These are phyloP conservation scores for Drosophila repletoides DNA, from an alignment of 1,140 invertebrate genomes.

Conservation along the genomic window DNA sequence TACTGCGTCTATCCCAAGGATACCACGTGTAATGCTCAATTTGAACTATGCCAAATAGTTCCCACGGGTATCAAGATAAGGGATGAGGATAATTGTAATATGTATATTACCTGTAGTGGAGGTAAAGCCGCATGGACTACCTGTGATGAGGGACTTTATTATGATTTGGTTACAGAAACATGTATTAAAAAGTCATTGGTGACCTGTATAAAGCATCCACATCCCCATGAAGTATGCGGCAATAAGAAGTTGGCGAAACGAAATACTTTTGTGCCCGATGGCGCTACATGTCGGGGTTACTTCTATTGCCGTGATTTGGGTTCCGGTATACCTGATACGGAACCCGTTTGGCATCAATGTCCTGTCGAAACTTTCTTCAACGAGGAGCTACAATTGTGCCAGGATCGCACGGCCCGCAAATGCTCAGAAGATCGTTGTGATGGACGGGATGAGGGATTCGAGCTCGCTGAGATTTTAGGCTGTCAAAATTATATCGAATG, in stretches of 20 bases:
- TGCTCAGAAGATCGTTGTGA: conserved; percentile 68
- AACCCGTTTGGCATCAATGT: conserved; percentile 46
- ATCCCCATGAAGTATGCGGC: conserved; percentile 56
- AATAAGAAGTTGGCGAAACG: conserved; percentile 54
- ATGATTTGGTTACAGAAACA: conserved; percentile 9
- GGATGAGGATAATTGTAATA: conserved; percentile 54
- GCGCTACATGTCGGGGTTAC: conserved; percentile 67
- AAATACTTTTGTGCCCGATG: conserved; percentile 56
- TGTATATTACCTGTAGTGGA: conserved; percentile 41
- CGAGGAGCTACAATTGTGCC: conserved; percentile 33
- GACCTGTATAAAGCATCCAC: conserved; percentile 46
- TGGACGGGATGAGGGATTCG: conserved; percentile 42
- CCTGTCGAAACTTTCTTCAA: conserved; percentile 49
- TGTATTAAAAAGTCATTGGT: conserved; percentile 51
- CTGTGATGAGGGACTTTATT: conserved; percentile 49
- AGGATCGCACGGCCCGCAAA: conserved; percentile 8
- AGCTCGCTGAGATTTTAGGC: conserved; percentile 38
- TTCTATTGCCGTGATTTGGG: conserved; percentile 62
- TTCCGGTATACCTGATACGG: conserved; percentile 49
- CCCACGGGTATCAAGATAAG: neutral
- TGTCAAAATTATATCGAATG: conserved; percentile 61
- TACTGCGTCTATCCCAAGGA: conserved; percentile 44
- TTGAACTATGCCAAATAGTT: conserved; percentile 54
- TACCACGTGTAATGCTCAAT: conserved; percentile 37
- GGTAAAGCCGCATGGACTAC: neutral